Evolutionary conservation across 1,140 invertebrate genomes (phyloP).

Genomic region (Drosophila cardini): DNA sequence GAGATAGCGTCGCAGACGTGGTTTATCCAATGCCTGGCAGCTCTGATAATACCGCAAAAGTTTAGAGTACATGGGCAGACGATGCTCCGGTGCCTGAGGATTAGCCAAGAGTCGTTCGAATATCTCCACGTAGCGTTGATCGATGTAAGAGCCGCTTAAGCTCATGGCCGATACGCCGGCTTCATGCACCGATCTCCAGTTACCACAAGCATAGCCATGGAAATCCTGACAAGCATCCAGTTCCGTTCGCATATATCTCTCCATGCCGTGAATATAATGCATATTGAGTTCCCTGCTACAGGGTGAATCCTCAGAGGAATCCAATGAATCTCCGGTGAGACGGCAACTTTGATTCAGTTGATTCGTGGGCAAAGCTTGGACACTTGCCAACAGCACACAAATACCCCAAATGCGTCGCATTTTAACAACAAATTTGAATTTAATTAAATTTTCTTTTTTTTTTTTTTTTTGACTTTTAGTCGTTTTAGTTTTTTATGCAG

Average conservation of each 20-base stretch:
- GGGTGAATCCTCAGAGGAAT: background rate
- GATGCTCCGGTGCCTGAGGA: constrained; percentile 20
- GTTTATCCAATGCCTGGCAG: constrained; percentile 32
- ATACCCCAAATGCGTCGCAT: constrained; percentile 44
- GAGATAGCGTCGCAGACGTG: constrained; percentile 48
- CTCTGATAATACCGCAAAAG: constrained; percentile 57
- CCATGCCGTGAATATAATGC: constrained; percentile 48
- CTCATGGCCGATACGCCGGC: constrained; percentile 54
- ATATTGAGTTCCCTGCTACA: constrained; percentile 52
- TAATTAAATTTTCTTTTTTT: background rate
- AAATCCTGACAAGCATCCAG: constrained; percentile 95
- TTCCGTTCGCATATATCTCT: constrained; percentile 89
- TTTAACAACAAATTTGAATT: background rate
- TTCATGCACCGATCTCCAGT: constrained; percentile 86
- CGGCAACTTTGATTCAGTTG: constrained; percentile 46
- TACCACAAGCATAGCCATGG: constrained; percentile 95
- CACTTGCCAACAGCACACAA: constrained; percentile 47
- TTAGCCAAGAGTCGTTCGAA: constrained; percentile 37
- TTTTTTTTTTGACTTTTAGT: constrained; percentile 12
- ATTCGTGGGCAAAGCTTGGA: constrained; percentile 27
- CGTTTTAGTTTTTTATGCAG: constrained; percentile 6
- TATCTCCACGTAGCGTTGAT: constrained; percentile 48
- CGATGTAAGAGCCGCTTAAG: constrained; percentile 51
- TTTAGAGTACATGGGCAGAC: constrained; percentile 48
- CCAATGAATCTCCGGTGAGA: background rate